Evolutionary conservation across 1,140 invertebrate species (phyloP).

Genomic region (Cydia splendana): DNA sequence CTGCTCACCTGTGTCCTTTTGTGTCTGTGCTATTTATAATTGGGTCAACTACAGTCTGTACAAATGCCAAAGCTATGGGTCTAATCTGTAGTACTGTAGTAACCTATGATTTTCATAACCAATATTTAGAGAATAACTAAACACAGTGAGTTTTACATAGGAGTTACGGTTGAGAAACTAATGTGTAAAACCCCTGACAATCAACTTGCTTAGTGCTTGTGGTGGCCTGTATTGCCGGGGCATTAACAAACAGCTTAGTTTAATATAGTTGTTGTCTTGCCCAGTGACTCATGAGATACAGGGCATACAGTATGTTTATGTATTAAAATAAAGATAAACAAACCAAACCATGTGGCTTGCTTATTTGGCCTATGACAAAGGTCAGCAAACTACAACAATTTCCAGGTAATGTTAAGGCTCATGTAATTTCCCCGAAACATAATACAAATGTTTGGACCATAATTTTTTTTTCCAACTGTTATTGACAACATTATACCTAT

Average conservation of each 20-base stretch:
- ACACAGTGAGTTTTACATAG: not conserved
- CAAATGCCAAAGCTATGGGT: slow-evolving; percentile 17
- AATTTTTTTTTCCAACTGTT: too few species aligned
- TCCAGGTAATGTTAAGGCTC: too few species aligned
- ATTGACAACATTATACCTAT: too few species aligned
- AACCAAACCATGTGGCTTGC: not conserved
- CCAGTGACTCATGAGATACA: too few species aligned
- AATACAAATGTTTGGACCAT: too few species aligned
- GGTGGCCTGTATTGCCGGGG: not conserved
- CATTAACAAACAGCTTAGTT: too few species aligned
- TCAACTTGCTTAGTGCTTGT: not conserved
- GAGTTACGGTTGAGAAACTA: not conserved
- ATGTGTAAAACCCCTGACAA: too few species aligned
- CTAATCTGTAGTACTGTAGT: not conserved
- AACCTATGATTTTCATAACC: slow-evolving; percentile 10
- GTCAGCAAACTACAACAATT: too few species aligned
- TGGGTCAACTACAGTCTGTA: slow-evolving; percentile 8
- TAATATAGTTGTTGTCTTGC: too few species aligned
- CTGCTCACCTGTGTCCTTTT: slow-evolving; percentile 17
- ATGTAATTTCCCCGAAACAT: too few species aligned
- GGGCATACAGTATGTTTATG: too few species aligned
- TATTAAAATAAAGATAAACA: not conserved
- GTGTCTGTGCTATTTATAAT: slow-evolving; percentile 13
- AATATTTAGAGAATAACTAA: not conserved
- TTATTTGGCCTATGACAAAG: not conserved